Conservation (phyloP, 1,140 invertebrate species). For the Tetragonula clypearis region DNA sequence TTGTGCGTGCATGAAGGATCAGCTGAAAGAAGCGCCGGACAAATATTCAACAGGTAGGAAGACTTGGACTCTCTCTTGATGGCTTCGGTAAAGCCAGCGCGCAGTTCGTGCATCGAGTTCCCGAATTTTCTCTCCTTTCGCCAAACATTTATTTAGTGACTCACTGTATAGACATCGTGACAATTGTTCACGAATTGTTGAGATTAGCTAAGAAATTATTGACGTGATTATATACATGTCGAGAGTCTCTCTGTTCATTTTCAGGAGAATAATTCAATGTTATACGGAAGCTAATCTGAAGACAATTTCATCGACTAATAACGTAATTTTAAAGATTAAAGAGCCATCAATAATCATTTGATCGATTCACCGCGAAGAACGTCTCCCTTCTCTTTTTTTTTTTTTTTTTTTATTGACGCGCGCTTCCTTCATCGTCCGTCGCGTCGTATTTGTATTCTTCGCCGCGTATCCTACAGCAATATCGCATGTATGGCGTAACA, state of each 20-base stretch:
- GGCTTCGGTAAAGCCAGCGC: too few species aligned
- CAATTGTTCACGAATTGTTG: not conserved
- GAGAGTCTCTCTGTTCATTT: too few species aligned
- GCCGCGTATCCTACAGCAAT: constrained; percentile 9
- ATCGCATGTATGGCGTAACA: constrained; percentile 44
- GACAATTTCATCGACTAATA: not conserved
- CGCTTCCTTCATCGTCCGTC: constrained; percentile 25
- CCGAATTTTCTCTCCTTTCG: not conserved
- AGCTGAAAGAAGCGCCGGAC: constrained; percentile 11
- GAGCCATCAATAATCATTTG: not conserved
- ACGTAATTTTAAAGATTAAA: not conserved
- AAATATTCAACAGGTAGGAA: constrained; percentile 32
- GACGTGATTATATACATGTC: not conserved
- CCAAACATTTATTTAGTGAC: too few species aligned
- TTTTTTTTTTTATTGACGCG: not conserved
- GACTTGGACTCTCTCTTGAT: not conserved
- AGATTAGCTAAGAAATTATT: not conserved
- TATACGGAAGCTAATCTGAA: not conserved
- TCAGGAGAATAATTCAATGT: not conserved
- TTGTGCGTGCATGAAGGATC: constrained; percentile 30
- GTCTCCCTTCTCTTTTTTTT: not conserved
- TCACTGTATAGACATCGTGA: not conserved
- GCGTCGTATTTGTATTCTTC: constrained; percentile 19
- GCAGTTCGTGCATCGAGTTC: not conserved
- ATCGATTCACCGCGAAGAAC: constrained; percentile 17